A percentile compares a stretch with the other conserved stretches of the same genome.
Evolutionary conservation across 2,888 invertebrate genomes (phyloP).

Genomic region (Dioctria rufipes): DNA sequence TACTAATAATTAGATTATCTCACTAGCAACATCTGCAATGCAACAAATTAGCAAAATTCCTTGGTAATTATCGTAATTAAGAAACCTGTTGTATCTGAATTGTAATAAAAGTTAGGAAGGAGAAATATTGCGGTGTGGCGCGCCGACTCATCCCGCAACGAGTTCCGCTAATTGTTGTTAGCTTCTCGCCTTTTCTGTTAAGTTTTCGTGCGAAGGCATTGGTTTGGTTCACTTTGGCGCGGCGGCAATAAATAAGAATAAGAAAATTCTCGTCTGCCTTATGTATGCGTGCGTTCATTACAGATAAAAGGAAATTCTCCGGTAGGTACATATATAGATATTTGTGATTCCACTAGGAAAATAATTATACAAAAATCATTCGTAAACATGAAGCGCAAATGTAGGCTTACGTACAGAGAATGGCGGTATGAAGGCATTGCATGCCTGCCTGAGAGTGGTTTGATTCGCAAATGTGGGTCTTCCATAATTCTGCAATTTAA

Average conservation of each 20-base stretch:
- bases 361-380: too few relatives aligned
- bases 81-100: constrained; percentile 8
- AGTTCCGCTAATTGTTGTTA: constrained; percentile 14
- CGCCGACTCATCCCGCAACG: not conserved
- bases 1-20: constrained; percentile 11
- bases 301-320: not conserved
- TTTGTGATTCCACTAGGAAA: constrained; percentile 17
- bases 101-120: too few relatives aligned
- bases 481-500: constrained; percentile 29
- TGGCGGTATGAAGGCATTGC: not conserved
- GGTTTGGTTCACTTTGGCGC: too few relatives aligned
- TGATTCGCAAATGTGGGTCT: constrained; percentile 30
- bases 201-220: too few relatives aligned
- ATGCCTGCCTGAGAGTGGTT: not conserved
- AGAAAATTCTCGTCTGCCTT: too few relatives aligned
- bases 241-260: too few relatives aligned
- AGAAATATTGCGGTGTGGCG: too few relatives aligned
- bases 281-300: constrained; percentile 7
- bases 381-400: too few relatives aligned
- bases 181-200: constrained; percentile 3
- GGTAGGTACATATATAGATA: not conserved
- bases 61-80: constrained; percentile 13
- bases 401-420: not conserved
- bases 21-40: constrained; percentile 10
- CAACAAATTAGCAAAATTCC: constrained; percentile 17